Evolutionary conservation across 2,797 vertebrate genomes (phyloP), one percentile per base, ranked within the genome.

Genomic region (Phoeniculus purpureus): DNA sequence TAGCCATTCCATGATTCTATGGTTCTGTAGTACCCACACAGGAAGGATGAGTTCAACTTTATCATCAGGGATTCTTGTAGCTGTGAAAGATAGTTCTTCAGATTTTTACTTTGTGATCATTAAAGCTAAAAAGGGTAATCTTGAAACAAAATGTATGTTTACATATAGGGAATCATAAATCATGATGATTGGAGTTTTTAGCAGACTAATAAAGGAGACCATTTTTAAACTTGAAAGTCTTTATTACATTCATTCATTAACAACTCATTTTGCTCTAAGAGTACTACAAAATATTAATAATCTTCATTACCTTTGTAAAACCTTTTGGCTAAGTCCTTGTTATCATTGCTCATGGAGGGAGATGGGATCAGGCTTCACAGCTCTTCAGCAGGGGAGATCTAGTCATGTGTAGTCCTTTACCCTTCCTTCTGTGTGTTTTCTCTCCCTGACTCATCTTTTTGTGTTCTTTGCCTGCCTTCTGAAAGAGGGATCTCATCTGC

Each of bases 161-260:
- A 74, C 7, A 17, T 58, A 9, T 64, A 74, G 54, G 22, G 25
- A 87, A 82, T 65, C 80, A 74, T n/a, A 71, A 45, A 77, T 85
- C 27, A 40, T 75, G 85, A 52, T n/a, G 45, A 74, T 1, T 59
- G 50, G 25, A 74, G 3, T 13, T 93, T 82, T 82, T 77, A 82
- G 34, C 72, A 85, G 50, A 23, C 58, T 89, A 40, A 85, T 67
- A 83, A 83, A 84, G 25, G 17, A 60, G 50, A 9, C 13, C 34
- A 67, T 84, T 92, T 89, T 90, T 86, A 84, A 78, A 72, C 62
- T 81, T 32, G 23, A 88, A 87, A 86, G 6, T 20, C 20, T 89
- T 90, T 89, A 80, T 85, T 90, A 90, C 89, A 82, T 89, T 86
- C 2, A 79, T 86, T 73, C 21, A 76, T 92, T 93, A 93, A 50